Conservation (phyloP, 2,113 vertebrate genomes). For the Apteryx owenii region DNA sequence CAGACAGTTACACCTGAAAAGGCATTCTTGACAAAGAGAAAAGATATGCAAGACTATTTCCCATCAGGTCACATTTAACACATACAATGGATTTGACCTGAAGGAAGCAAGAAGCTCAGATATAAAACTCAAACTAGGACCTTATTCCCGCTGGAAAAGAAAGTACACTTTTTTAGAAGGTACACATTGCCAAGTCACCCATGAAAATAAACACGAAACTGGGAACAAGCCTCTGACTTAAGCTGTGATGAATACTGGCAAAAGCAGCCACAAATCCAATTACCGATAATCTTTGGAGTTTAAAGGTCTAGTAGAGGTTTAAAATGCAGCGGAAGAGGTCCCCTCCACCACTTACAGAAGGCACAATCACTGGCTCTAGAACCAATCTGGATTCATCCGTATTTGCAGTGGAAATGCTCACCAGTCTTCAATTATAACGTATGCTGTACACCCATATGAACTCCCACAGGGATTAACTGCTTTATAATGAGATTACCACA, state of each 20-base stretch:
- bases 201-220: neutral
- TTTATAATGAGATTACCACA: constrained; percentile 72
- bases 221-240: constrained; percentile 9
- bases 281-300: neutral
- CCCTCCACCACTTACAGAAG: constrained; percentile 54
- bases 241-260: constrained; percentile 11
- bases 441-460: constrained; percentile 29
- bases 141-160: neutral
- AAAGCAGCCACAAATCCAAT: constrained; percentile 28
- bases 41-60: rapidly evolving
- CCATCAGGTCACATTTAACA: neutral
- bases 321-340: neutral
- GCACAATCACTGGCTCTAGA: constrained; percentile 46
- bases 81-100: neutral
- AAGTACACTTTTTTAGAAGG: neutral
- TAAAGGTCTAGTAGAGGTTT: neutral
- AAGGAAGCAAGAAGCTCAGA: neutral
- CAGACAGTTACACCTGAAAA: neutral
- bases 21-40: neutral
- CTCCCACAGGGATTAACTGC: constrained; percentile 58
- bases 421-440: neutral
- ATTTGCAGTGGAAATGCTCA: neutral
- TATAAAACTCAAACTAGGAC: neutral
- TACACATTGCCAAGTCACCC: neutral
- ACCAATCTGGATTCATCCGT: neutral